Base-by-base conservation (phyloP, 2,888 invertebrate genomes). In the Rhagonycha fulva region DNA sequence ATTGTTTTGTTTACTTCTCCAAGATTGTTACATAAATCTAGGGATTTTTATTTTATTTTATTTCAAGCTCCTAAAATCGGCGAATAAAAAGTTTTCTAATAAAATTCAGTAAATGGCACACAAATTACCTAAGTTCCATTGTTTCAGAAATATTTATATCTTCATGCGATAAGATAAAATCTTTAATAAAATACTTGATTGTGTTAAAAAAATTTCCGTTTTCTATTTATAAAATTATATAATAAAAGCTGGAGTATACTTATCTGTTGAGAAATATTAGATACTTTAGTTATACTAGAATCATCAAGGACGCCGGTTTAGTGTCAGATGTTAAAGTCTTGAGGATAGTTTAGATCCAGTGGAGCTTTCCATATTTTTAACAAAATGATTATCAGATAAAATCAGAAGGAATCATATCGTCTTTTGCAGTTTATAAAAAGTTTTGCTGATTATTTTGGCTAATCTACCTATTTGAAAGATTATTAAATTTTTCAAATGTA, bases 341-440 rank as follows among this genome's bases (percentile, higher is more conserved):
- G 90, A 0, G 96, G 96, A 80, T 91, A 91, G 60, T 90, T 91
- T 0, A 93, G 91, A 84, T 96, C 96, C 82, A 97, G 89, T 0
- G 96, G 96, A 0, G 94, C 90, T 88, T 96, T 96, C 91, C 95
- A 92, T 70, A 93, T 91, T 0, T 94, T 92, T 77, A 96, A 86
- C 23, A 96, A 87, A 0, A 93, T 88, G 30, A 91, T 89, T 10
- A 96, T 90, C 74, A 94, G 85, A 47, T 88, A 90, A 82, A n/a
- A n/a, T 94, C 93, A 4, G 93, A 92, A 0, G 96, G 95, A 79
- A 92, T 91, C 92, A 96, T 92, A 83, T 94, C 92, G 84, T 95
- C 94, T 3, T 87, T 84, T 84, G 94, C 93, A 7, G 89, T 82
- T 0, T 89, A 87, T 0, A 87, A 78, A 0, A 87, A 32, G 87